Evolutionary conservation across 2,888 invertebrate genomes (phyloP), one percentile per base, ranked within the genome.

Genomic region (Lasioglossum leucozonium): DNA sequence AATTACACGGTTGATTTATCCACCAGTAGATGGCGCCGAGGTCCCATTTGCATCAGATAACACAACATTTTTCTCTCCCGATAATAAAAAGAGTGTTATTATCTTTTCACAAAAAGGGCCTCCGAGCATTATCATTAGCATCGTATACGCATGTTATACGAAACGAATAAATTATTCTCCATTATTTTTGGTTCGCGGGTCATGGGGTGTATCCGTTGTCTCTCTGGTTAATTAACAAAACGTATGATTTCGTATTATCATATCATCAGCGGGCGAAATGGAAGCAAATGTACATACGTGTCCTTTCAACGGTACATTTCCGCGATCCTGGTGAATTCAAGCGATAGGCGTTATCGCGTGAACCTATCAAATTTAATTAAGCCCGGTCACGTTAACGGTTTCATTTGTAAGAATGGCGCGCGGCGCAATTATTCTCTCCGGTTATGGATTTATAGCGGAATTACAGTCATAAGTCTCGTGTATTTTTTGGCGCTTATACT

Each of bases 401-500:
- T 77, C 44, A 42, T 55, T 37, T 62, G 30, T 58, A 79, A 78
- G 78, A 80, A 77, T 30, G 30, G 34, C 72, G 13, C 8, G 30
- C 10, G 26, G 65, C 30, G 69, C 69, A 58, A 88, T 84, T 55
- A 81, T 84, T 76, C 72, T 37, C 82, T 82, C 72, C 42, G 55
- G 6, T 78, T 79, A 79, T 79, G 77, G 69, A 80, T 86, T 81
- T 85, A 84, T 79, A 42, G 71, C 58, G 47, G 79, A 82, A 77
- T 80, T 72, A 79, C 79, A 72, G 82, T 62, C 73, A 44, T 42
- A 75, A 81, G 81, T 79, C 71, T 75, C 82, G 58, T 81, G 82
- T 85, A 87, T 87, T 91, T 85, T 84, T 89, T 85, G 88, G 87
- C 86, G 75, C 82, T 88, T 79, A 80, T 87, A 81, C 82, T 82